Percentiles rank a stretch among this genome's conserved stretches.
Evolutionary conservation across 1,140 invertebrate species (phyloP).

Genomic region (Eumaeus atala): DNA sequence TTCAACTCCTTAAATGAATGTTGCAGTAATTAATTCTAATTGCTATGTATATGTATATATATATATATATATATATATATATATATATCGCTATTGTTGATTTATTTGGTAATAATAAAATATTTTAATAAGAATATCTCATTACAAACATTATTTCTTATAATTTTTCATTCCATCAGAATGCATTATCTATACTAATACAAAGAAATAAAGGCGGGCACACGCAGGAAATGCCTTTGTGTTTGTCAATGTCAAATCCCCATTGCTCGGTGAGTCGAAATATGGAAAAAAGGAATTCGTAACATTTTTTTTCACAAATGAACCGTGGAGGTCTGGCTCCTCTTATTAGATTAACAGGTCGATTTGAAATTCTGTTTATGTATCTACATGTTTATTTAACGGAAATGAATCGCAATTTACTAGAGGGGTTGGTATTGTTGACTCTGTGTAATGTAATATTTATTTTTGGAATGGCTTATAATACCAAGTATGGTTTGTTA

Average conservation of each 20-base stretch:
- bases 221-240: slow-evolving; percentile 57
- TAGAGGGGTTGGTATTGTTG: slow-evolving; percentile 47
- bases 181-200: slow-evolving; percentile 62
- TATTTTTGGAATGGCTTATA: slow-evolving; percentile 26
- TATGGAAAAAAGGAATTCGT: slow-evolving; percentile 44
- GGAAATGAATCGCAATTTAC: slow-evolving; percentile 68
- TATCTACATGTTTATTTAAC: slow-evolving; percentile 66
- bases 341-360: slow-evolving; percentile 71
- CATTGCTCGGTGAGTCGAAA: slow-evolving; percentile 30
- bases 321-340: slow-evolving; percentile 53
- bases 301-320: slow-evolving; percentile 68
- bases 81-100: too few relatives aligned
- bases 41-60: too few relatives aligned
- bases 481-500: neutral
- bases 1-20: too few relatives aligned
- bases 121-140: too few relatives aligned
- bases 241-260: slow-evolving; percentile 68
- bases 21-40: too few relatives aligned
- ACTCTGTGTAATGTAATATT: slow-evolving; percentile 47
- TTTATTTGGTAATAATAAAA: too few relatives aligned
- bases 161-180: slow-evolving; percentile 24
- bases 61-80: too few relatives aligned
- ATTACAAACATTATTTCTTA: too few relatives aligned
- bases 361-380: slow-evolving; percentile 68
- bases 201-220: slow-evolving; percentile 43